phyloP scores from a whole-genome alignment of 2,113 vertebrate genomes.

The Callaeas wilsoni region DNA sequence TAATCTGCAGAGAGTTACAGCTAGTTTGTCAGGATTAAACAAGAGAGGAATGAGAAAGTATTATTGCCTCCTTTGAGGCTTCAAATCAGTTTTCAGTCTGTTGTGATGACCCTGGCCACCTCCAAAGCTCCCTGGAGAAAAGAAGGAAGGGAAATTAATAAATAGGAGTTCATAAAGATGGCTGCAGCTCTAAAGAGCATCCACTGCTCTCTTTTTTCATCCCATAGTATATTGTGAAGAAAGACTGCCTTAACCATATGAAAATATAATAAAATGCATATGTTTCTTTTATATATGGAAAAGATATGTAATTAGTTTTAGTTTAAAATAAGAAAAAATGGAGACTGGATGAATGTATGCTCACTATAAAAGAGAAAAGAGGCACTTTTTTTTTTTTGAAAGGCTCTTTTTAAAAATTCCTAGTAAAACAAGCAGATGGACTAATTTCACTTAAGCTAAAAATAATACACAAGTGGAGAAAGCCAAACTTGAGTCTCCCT shows the following conservation, averaged over 20 bases:
- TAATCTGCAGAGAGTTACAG: neutral
- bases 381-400: neutral
- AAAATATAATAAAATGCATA: constrained; percentile 52
- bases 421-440: neutral
- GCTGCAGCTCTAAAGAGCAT: neutral
- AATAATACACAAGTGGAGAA: neutral
- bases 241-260: constrained; percentile 31
- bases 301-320: constrained; percentile 27
- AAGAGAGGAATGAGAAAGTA: constrained; percentile 3
- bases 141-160: constrained; percentile 37
- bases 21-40: constrained; percentile 29
- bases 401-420: neutral
- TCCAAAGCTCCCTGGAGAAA: constrained; percentile 1
- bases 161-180: constrained; percentile 22
- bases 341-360: neutral
- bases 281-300: constrained; percentile 9
- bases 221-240: neutral
- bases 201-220: neutral
- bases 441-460: neutral
- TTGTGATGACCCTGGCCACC: neutral
- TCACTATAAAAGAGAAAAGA: neutral
- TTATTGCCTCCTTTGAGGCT: constrained; percentile 34
- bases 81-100: constrained; percentile 47
- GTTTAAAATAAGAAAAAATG: neutral
- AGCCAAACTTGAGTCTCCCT: neutral